phyloP scores from a whole-genome alignment of 2,888 invertebrate species.

The Ophioninae sp. region DNA sequence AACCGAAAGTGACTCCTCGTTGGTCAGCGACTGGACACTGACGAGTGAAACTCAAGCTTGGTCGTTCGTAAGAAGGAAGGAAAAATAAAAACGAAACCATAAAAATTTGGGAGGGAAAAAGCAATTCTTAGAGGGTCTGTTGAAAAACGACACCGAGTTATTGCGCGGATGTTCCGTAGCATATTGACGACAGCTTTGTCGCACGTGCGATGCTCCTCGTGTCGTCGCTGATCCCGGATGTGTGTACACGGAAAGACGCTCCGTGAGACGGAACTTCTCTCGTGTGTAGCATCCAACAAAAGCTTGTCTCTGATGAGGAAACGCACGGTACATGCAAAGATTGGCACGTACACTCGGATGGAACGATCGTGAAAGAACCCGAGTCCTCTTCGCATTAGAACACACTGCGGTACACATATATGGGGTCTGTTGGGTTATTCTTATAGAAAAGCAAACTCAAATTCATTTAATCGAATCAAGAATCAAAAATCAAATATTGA shows the following conservation, averaged over 20 bases:
- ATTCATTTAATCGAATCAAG: no score
- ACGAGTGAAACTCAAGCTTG: no score
- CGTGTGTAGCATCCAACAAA: constrained; percentile 12
- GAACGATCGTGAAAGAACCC: no score
- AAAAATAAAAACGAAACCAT: neutral
- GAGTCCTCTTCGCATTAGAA: no score
- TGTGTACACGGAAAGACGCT: constrained; percentile 12
- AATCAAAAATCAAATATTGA: no score
- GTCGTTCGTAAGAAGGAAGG: no score
- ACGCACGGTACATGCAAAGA: constrained; percentile 3
- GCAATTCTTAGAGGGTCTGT: neutral
- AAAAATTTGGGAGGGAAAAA: neutral
- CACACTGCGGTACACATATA: no score
- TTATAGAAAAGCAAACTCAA: no score
- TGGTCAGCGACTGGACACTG: no score
- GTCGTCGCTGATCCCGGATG: constrained; percentile 39
- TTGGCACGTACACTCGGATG: no score
- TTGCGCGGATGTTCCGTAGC: constrained; percentile 6
- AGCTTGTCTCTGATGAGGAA: neutral
- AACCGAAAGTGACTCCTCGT: no score
- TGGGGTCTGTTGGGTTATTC: no score
- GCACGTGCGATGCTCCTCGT: constrained; percentile 57
- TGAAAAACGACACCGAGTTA: constrained; percentile 19
- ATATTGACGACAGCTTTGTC: constrained; percentile 52
- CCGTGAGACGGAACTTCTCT: constrained; percentile 14